Conservation (phyloP, 2,113 vertebrate species). For the Sphyrna mokarran region DNA sequence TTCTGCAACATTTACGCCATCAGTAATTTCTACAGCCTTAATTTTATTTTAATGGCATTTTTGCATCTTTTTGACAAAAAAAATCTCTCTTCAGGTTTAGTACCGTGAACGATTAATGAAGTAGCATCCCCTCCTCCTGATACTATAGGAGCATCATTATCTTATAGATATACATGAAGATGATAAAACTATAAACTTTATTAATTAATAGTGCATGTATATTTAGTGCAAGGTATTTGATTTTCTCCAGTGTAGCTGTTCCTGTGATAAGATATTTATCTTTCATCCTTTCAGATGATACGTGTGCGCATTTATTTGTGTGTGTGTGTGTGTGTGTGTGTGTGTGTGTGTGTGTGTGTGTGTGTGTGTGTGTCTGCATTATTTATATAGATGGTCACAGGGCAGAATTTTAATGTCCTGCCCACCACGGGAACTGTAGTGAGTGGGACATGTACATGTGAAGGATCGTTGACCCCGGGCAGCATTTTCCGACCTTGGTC, state of each 20-base stretch:
- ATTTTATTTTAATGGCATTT: constrained; percentile 22
- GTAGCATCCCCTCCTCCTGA: background rate
- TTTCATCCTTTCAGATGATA: background rate
- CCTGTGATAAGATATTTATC: constrained; percentile 31
- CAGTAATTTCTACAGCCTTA: constrained; percentile 25
- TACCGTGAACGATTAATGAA: background rate
- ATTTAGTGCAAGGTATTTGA: constrained; percentile 7
- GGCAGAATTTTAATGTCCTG: too few relatives aligned
- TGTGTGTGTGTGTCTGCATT: background rate
- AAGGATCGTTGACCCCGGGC: too few relatives aligned
- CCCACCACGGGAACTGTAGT: too few relatives aligned
- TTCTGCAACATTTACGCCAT: background rate
- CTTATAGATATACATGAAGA: background rate
- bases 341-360: constrained; percentile 29
- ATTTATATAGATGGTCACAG: background rate
- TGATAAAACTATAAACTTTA: constrained; percentile 5
- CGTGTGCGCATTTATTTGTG: constrained; percentile 34
- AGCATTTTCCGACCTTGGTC: too few relatives aligned
- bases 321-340: background rate
- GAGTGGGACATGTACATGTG: too few relatives aligned
- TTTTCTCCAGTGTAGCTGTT: constrained; percentile 8
- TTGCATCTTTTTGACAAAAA: constrained; percentile 2
- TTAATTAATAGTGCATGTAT: constrained; percentile 24
- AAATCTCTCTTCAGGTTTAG: background rate
- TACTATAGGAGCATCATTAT: background rate